Evolutionary conservation across 2,888 invertebrate genomes (phyloP), one percentile per base, ranked within the genome.

Genomic region (Callimorpha dominula): DNA sequence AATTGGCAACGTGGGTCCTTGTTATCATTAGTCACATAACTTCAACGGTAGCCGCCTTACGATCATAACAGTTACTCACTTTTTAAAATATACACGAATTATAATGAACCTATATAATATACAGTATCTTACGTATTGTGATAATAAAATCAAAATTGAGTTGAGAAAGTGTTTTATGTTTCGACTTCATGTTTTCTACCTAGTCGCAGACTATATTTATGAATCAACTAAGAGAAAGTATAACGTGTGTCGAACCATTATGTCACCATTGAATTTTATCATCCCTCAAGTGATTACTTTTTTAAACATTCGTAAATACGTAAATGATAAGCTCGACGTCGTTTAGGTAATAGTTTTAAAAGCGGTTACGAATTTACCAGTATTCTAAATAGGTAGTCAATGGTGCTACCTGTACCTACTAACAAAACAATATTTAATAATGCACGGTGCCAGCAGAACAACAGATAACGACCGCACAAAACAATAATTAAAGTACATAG

Each of bases 1-100:
- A 90, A 85, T 90, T 90, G 88, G 85, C 88, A 89, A 82, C 82
- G 81, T 79, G 74, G 80, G 85, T 80, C 86, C 87, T 88, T 87
- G 80, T 73, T 70, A 43, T 65, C 73, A 76, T 86, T 86, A 88
- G 86, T 88, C 87, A 87, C 75, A 63, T 74, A 42, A 67, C 31
- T 64, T 68, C 49, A 64, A 50, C 49, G 63, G 62, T 63, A 54
- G 40, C 62, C 50, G 52, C 43, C 15, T 49, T 40, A 62, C 62
- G 12, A 71, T 62, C 54, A 67, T 54, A 52, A 54, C 42, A 67
- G n/a, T 67, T 66, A 66, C 66, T 71, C 67, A 67, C 52, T 67
- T 67, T 57, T 63, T 43, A 20, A 60, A 71, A 62, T 42, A 57
- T 31, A 64, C 40, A 49, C 11, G 46, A 60, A 50, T 46, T 64